Evolutionary conservation across 1,140 invertebrate species (phyloP), one percentile per base, ranked within the genome.

Genomic region (Procambarus virginalis): DNA sequence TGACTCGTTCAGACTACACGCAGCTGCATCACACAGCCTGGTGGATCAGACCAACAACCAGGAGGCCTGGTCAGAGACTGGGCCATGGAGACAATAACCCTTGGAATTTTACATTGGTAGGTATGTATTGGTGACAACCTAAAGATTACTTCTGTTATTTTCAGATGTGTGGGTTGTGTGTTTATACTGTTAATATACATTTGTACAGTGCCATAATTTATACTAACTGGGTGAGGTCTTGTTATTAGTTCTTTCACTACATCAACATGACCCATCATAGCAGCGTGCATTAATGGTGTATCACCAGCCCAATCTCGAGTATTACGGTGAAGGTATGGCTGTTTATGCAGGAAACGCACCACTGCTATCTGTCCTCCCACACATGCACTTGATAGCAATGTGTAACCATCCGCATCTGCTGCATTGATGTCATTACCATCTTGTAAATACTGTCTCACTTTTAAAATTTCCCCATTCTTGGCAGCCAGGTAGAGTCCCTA

Each of bases 211-310:
- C 34, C 48, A 20, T 46, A 4, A 2, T 51, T 20, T 60, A 60
- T 6, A 82, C 64, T 55, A 34, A 88, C 86, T 34, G 22, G 58
- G 22, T 88, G 86, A 22, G 86, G 86, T 12, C 60, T 34, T 45
- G 78, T 75, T 46, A 82, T 80, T n/a, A 88, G 70, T 46, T 88
- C 86, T 64, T 88, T 73, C 49, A 88, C 86, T 51, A 88, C 86
- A 51, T 70, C 86, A 68, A 12, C 49, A 34, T 88, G 86, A 12
- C 86, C 86, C 86, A 88, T 81, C 86, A 80, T 81, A 8, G 86
- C 86, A 58, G 86, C 86, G 45, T 82, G 70, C 86, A 88, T 88
- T 46, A 88, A 78, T 20, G 86, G 86, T n/a, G 86, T 88, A 48
- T 88, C 86, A 14, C 86, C 86, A 17, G 86, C 64, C 86, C 86